These are phyloP conservation scores for Caenorhabditis briggsae DNA, from an alignment of 1,140 invertebrate species.

Conservation along the genomic window DNA sequence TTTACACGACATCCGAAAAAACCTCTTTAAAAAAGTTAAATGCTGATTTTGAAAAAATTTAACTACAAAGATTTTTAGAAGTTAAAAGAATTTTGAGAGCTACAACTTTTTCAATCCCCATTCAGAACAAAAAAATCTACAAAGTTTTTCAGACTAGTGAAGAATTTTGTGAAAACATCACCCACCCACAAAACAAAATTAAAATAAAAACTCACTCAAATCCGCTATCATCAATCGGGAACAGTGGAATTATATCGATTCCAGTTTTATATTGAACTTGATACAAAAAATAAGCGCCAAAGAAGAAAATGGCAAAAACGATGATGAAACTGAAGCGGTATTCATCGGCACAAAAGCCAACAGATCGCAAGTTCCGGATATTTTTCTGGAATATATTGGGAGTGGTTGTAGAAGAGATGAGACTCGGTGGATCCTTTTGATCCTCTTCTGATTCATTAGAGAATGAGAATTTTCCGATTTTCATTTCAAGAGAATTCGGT, in stretches of 20 bases:
- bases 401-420: neutral
- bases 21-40: too few relatives aligned
- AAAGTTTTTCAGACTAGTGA: too few relatives aligned
- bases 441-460: neutral
- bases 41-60: too few relatives aligned
- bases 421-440: neutral
- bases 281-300: constrained; percentile 42
- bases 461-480: neutral
- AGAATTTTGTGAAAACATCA: neutral
- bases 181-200: neutral
- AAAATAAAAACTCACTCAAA: constrained; percentile 58
- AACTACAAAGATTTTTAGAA: too few relatives aligned
- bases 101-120: too few relatives aligned
- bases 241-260: constrained; percentile 58
- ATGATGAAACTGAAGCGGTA: constrained; percentile 48
- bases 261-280: constrained; percentile 62
- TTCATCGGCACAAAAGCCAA: constrained; percentile 29
- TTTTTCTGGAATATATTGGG: constrained; percentile 21
- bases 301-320: constrained; percentile 29
- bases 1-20: too few relatives aligned
- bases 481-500: neutral
- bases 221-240: constrained; percentile 58
- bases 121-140: too few relatives aligned
- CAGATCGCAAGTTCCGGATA: constrained; percentile 24
- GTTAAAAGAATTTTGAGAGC: too few relatives aligned